phyloP scores from a whole-genome alignment of 2,113 vertebrate species.

The Ivindomyrus marchei region DNA sequence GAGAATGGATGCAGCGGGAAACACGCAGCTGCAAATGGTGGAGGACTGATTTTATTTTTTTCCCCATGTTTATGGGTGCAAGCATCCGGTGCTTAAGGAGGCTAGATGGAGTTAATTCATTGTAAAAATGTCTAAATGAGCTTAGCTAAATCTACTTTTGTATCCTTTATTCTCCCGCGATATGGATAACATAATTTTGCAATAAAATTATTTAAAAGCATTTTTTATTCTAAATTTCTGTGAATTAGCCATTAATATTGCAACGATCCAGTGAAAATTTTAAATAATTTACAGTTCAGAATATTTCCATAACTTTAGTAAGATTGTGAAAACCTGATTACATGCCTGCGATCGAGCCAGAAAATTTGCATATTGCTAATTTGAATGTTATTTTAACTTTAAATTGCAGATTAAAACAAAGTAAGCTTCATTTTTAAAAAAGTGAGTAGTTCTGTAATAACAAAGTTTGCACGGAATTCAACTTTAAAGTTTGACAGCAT shows the following conservation, averaged over 20 bases:
- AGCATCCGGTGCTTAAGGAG: conserved; percentile 70
- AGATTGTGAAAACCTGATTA: background rate
- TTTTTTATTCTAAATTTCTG: background rate
- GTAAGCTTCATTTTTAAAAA: background rate
- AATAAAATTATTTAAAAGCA: background rate
- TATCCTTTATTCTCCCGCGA: background rate
- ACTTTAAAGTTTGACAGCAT: background rate
- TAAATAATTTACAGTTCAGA: background rate
- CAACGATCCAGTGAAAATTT: background rate
- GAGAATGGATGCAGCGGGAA: conserved; percentile 54
- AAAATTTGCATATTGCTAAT: background rate
- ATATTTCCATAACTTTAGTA: background rate
- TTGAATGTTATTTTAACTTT: background rate
- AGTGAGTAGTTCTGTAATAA: background rate
- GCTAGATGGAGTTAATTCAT: conserved; percentile 46
- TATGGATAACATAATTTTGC: background rate
- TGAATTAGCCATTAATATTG: background rate
- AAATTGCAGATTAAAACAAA: background rate
- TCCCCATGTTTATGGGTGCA: conserved; percentile 52
- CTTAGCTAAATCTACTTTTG: background rate
- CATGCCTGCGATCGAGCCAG: background rate
- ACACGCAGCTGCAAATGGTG: conserved; percentile 32
- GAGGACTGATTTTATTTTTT: conserved; percentile 41
- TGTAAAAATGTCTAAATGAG: background rate
- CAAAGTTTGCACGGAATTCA: background rate